Evolutionary conservation across 2,113 vertebrate species (phyloP).

Genomic region (Python bivittatus): DNA sequence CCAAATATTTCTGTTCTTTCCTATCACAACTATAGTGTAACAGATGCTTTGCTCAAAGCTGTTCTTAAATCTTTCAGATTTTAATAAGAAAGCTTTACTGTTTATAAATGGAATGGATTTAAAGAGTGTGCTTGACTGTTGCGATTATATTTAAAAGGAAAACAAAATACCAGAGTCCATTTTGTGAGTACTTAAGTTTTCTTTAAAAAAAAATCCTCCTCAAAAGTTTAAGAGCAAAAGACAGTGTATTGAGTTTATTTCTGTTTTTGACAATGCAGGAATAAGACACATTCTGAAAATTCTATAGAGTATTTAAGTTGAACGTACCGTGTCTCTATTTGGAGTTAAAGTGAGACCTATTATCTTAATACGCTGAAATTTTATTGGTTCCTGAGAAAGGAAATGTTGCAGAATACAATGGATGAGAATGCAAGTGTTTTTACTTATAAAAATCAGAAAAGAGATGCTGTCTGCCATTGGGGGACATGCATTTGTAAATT

Average conservation of each 20-base stretch:
- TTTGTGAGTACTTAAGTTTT: not conserved
- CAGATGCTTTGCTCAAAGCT: slow-evolving; percentile 13
- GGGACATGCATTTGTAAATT: not conserved
- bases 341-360: not conserved
- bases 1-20: not conserved
- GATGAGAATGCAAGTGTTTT: not conserved
- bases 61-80: slow-evolving; percentile 12
- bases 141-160: not conserved
- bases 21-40: slow-evolving; percentile 8
- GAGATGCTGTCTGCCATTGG: not conserved
- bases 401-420: not conserved
- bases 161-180: not conserved
- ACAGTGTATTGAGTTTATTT: not conserved
- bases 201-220: not conserved
- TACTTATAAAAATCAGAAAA: not conserved
- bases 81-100: slow-evolving; percentile 11
- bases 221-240: not conserved
- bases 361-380: not conserved
- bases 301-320: not conserved
- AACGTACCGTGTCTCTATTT: not conserved
- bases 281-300: not conserved
- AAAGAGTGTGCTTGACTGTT: not conserved
- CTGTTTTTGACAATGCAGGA: not conserved
- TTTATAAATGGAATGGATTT: not conserved
- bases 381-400: not conserved